Conservation (phyloP, 2,797 vertebrate species). For the Sebastes matsubarae region DNA sequence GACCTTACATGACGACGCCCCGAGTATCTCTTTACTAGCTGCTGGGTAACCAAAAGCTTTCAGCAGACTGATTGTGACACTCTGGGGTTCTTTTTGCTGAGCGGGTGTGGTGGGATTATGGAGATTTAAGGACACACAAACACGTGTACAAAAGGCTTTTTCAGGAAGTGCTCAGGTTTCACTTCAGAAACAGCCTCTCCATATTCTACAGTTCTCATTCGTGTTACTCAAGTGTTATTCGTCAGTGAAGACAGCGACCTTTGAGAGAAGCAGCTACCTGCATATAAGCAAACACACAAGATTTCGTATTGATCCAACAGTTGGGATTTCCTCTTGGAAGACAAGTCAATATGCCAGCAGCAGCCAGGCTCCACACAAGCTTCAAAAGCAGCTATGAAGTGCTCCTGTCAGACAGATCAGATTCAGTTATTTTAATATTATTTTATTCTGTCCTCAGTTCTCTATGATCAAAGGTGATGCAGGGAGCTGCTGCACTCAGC, state of each 20-base stretch:
- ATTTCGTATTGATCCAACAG: not conserved
- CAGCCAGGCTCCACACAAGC: not conserved
- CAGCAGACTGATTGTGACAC: not conserved
- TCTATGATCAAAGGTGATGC: conserved; percentile 32
- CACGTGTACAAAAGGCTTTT: not conserved
- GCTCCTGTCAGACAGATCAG: not conserved
- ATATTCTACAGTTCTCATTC: not conserved
- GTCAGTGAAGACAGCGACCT: not conserved
- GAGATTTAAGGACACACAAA: conserved; percentile 4
- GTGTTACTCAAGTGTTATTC: not conserved
- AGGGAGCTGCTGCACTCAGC: not conserved
- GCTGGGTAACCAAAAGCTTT: not conserved
- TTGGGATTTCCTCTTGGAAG: conserved; percentile 9
- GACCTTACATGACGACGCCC: too few relatives aligned
- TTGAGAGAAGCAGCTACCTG: not conserved
- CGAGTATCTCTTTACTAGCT: not conserved
- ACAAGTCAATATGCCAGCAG: not conserved
- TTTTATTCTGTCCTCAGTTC: not conserved
- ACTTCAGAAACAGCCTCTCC: not conserved
- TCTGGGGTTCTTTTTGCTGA: not conserved
- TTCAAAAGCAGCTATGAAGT: not conserved
- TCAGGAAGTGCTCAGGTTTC: not conserved
- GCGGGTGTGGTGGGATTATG: conserved; percentile 1
- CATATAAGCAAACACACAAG: not conserved
- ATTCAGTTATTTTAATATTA: not conserved